These are phyloP conservation scores for Siphamia tubifer DNA, from an alignment of 2,113 vertebrate species.

Conservation along the genomic window DNA sequence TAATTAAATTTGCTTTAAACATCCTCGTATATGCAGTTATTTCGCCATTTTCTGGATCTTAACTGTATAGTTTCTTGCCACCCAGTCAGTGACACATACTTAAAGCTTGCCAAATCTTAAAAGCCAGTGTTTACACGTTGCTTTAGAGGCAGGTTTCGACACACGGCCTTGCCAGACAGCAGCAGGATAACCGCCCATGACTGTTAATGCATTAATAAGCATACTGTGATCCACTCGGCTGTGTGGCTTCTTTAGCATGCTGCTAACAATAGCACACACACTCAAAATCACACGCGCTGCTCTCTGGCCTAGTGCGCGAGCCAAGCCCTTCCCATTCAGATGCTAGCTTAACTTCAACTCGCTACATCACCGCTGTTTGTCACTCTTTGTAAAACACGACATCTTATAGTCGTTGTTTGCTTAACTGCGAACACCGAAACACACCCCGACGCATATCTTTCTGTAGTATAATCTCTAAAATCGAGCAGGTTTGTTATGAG, in stretches of 20 bases:
- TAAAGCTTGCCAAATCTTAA: background rate
- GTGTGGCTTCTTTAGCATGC: slow-evolving; percentile 20
- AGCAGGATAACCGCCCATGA: slow-evolving; percentile 1
- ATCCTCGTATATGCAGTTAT: too few relatives aligned
- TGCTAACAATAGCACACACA: slow-evolving; percentile 69
- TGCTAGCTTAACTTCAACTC: slow-evolving; percentile 47
- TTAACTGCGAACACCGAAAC: rapidly evolving
- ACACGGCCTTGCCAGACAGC: background rate
- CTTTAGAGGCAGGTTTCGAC: background rate
- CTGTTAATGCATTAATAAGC: background rate
- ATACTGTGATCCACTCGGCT: background rate
- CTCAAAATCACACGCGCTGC: background rate
- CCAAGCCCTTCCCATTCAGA: slow-evolving; percentile 26
- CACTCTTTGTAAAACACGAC: background rate
- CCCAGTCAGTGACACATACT: background rate
- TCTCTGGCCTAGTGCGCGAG: slow-evolving; percentile 53
- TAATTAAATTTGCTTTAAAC: too few relatives aligned
- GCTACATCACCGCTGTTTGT: background rate
- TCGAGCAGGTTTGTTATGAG: slow-evolving; percentile 64
- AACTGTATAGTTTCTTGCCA: background rate
- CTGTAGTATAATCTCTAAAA: slow-evolving; percentile 15
- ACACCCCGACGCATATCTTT: rapidly evolving
- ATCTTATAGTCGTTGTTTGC: rapidly evolving
- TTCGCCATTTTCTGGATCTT: background rate
- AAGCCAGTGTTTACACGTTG: background rate